Percentiles rank a stretch among this genome's conserved stretches.
Evolutionary conservation across 1,140 invertebrate species (phyloP).

Genomic region (Dryas iulia): DNA sequence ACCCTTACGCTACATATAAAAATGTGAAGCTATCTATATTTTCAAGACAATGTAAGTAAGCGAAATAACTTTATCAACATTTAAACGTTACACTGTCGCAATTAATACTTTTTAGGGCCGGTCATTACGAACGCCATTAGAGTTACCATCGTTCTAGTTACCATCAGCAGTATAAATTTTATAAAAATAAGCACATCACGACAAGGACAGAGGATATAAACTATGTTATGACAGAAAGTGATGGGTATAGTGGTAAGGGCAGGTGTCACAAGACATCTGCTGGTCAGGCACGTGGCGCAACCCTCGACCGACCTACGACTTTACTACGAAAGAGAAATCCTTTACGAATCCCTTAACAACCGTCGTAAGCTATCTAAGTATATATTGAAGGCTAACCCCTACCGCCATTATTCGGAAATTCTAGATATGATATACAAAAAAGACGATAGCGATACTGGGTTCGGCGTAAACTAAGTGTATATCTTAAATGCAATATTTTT

Average conservation of each 20-base stretch:
- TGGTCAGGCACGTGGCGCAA: conserved; percentile 71
- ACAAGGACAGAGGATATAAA: conserved; percentile 55
- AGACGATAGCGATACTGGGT: too few species aligned
- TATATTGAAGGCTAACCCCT: neutral
- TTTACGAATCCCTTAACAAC: conserved; percentile 14
- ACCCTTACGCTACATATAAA: too few species aligned
- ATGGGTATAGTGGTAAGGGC: conserved; percentile 65
- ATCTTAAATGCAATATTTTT: too few species aligned
- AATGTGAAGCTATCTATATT: too few species aligned
- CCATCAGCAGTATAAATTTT: conserved; percentile 76
- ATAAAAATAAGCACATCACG: conserved; percentile 72
- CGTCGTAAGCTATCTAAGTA: neutral
- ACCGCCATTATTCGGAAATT: neutral
- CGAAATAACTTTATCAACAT: neutral
- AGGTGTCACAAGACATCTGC: conserved; percentile 78
- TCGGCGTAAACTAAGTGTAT: too few species aligned
- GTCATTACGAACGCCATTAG: conserved; percentile 70
- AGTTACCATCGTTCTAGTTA: conserved; percentile 76
- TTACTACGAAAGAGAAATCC: conserved; percentile 64
- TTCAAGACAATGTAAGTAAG: too few species aligned
- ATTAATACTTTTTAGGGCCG: conserved; percentile 60
- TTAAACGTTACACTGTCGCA: conserved; percentile 38
- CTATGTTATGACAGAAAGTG: conserved; percentile 55
- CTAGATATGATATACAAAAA: neutral
- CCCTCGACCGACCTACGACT: conserved; percentile 66